Conservation (phyloP, 64 coral and sea anemone species). For the Dendronephthya gigantea region DNA sequence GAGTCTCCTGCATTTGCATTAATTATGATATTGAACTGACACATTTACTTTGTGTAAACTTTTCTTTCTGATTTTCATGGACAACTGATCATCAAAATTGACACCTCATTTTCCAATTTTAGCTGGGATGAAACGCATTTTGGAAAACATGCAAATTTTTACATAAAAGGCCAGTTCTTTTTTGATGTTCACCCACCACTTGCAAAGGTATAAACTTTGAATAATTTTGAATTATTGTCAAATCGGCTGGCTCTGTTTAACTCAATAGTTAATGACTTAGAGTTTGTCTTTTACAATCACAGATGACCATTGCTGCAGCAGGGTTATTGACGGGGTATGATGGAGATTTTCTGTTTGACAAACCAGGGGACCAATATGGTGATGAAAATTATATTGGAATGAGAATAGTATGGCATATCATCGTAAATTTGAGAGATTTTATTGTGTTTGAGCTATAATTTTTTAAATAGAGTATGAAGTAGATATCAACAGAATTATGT, state of each 20-base stretch:
- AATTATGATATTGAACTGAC: too few relatives aligned
- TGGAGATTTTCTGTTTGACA: constrained; percentile 92
- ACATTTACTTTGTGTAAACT: too few relatives aligned
- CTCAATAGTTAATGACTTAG: too few relatives aligned
- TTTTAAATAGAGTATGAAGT: background rate
- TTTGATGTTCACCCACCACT: constrained; percentile 98
- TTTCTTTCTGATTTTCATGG: too few relatives aligned
- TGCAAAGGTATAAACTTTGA: constrained; percentile 63
- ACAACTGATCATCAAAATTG: too few relatives aligned
- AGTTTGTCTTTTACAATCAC: background rate
- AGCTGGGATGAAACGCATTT: constrained; percentile 99
- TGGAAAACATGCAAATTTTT: constrained; percentile 99
- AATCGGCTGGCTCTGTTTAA: too few relatives aligned
- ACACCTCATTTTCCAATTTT: constrained; percentile 36
- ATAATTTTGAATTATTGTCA: too few relatives aligned
- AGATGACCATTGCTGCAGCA: constrained; percentile 87
- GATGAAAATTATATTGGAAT: constrained; percentile 88
- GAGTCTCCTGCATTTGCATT: too few relatives aligned
- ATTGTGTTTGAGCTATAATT: too few relatives aligned
- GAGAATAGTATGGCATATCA: constrained; percentile 52
- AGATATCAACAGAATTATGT: background rate
- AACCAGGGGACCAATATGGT: constrained; percentile 82
- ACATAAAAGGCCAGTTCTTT: constrained; percentile 90
- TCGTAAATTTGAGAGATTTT: background rate
- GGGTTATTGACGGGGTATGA: constrained; percentile 88